phyloP scores from a whole-genome alignment of 2,888 invertebrate genomes.

The Volucella inanis region DNA sequence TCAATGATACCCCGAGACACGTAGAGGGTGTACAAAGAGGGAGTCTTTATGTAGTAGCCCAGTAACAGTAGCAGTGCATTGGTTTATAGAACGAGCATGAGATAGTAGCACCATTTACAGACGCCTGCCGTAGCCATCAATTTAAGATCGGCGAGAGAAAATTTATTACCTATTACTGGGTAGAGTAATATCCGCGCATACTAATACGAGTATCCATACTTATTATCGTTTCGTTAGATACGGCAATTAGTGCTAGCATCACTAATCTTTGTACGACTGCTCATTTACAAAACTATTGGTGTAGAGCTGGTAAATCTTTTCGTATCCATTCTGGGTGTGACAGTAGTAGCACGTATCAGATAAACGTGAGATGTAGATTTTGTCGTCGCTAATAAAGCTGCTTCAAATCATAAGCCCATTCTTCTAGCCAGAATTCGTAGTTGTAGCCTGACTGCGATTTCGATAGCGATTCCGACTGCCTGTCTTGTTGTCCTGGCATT shows the following conservation, averaged over 20 bases:
- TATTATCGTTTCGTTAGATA: slow-evolving; percentile 65
- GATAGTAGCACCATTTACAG: slow-evolving; percentile 37
- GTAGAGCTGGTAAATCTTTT: no score
- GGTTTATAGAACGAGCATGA: not conserved
- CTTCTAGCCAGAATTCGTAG: not conserved
- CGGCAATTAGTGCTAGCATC: slow-evolving; percentile 32
- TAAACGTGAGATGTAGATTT: slow-evolving; percentile 13
- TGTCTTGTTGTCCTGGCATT: slow-evolving; percentile 42
- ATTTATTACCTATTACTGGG: slow-evolving; percentile 72
- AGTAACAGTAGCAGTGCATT: not conserved
- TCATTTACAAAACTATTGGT: no score
- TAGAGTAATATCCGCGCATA: slow-evolving; percentile 64
- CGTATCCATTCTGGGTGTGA: no score
- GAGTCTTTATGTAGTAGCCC: not conserved
- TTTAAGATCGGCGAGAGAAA: slow-evolving; percentile 66
- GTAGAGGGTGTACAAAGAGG: not conserved
- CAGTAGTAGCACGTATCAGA: slow-evolving; percentile 26
- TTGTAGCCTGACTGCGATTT: no score
- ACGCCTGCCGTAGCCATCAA: slow-evolving; percentile 53
- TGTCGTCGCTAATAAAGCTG: slow-evolving; percentile 18
- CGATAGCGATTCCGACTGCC: not conserved
- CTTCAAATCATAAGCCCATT: slow-evolving; percentile 1
- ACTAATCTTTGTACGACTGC: slow-evolving; percentile 50
- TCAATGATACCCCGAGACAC: not conserved
- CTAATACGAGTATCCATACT: slow-evolving; percentile 49